Base-by-base conservation (phyloP, 2,888 invertebrate genomes). In the Pegoplata infirma region DNA sequence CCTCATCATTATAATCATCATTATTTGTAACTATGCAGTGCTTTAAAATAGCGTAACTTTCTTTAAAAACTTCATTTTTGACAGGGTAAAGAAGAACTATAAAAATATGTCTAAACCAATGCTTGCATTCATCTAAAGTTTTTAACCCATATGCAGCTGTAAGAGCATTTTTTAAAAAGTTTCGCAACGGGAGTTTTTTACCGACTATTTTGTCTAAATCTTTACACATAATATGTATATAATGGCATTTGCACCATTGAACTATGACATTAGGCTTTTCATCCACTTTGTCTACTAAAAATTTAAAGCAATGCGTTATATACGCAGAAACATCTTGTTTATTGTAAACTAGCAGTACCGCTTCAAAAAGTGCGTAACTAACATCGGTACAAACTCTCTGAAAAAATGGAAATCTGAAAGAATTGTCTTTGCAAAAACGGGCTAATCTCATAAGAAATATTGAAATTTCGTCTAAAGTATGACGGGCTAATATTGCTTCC, bases 211-310 rank as follows among this genome's bases (percentile, higher is more conserved):
- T 56, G 10, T 67, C 53, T 23, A 56, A 56, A 17, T 67, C 46
- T n/a, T 32, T 55, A 5, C 56, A 47, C 14, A 56, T 46, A 8
- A 67, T 46, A 5, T 66, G 40, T 44, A 66, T 67, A 3, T 56
- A 56, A 56, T 66, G 66, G 2, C 51, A 19, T 56, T 67, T 67
- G 17, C 46, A 67, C 67, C 51, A 64, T 19, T 66, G 53, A n/a
- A 44, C 25, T 21, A 53, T 10, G 36, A 53, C 66, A 17, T 67
- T 67, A 28, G 46, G 46, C 14, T 40, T 40, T 14, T 40, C 40
- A 3, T 40, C 8, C 10, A 40, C 10, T 5, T 40, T 40, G 14
- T 8, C 40, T 25, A 5, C 6, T 25, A 25, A 25, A 25, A 25
- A 25, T 25, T 6, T 25, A 25, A 5, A 25, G 6, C 25, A 25